Evolutionary conservation across 2,888 invertebrate species (phyloP), one percentile per base, ranked within the genome.

Genomic region (Cotesia congregata): DNA sequence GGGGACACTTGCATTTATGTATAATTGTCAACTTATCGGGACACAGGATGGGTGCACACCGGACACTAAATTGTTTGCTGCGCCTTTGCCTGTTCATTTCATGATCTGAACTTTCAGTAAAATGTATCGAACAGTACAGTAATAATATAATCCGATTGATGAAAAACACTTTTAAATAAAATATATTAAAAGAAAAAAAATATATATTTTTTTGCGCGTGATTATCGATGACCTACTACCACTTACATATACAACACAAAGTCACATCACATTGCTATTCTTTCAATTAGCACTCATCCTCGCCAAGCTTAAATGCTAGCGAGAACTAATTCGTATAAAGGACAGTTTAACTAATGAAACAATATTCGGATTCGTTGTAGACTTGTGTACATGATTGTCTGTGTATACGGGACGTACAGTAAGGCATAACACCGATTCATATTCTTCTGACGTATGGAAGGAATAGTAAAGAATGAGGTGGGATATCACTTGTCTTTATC

Each of bases 221-320:
- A 76, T 70, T 68, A 76, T 75, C 67, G 68, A 59, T 74, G 77
- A 78, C 50, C 77, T 71, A 77, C 79, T 73, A 75, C 75, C 40
- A 70, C 70, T 20, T 15, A 67, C 67, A 39, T 15, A 67, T 59
- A 7, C 64, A 12, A 39, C 17, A 69, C 65, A 39, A 30, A 65
- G 64, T 67, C 12, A 50, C 50, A 59, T 59, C 72, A 74, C 70
- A 73, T 74, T 71, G 40, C 76, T 67, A 38, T 67, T 71, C 75
- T 75, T 60, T 76, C 79, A 80, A 80, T 80, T 80, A 80, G 73
- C 73, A 59, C 73, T 80, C 73, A 78, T 80, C 77, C 78, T 80
- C 71, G 64, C 74, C 67, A 67, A 39, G 71, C 20, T n/a, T 71
- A 61, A 5, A 69, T 20, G 41, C 69, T 41, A 17, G 7, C 67